A percentile compares a stretch with the other conserved stretches of the same genome.
Conservation (phyloP, 2,888 invertebrate genomes). For the Agonopterix heracliana region DNA sequence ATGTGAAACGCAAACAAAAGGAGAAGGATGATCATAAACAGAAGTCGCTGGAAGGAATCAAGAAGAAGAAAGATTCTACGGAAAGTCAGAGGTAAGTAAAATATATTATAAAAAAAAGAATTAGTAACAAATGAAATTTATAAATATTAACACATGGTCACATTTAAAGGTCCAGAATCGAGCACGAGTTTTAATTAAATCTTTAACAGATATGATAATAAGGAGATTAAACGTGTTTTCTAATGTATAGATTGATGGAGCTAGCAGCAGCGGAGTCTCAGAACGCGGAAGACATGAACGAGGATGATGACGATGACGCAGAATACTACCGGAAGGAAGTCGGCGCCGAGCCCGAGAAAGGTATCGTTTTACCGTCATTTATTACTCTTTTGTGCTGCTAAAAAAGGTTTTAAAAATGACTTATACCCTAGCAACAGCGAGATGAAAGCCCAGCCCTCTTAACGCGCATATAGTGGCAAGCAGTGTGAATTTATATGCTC, state of each 20-base stretch:
- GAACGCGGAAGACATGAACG: slow-evolving; percentile 61
- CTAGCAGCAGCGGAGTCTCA: slow-evolving; percentile 72
- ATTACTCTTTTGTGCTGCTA: neutral
- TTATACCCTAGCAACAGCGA: no score
- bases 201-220: no score
- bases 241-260: slow-evolving; percentile 59
- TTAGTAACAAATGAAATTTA: no score
- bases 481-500: no score
- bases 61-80: slow-evolving; percentile 70
- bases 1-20: slow-evolving; percentile 80
- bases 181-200: no score
- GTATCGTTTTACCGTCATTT: slow-evolving; percentile 41
- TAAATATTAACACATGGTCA: no score
- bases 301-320: slow-evolving; percentile 82
- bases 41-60: slow-evolving; percentile 81
- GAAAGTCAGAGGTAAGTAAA: slow-evolving; percentile 59
- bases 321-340: slow-evolving; percentile 92
- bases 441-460: no score
- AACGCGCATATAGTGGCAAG: no score
- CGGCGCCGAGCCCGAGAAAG: slow-evolving; percentile 91
- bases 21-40: slow-evolving; percentile 79
- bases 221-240: neutral
- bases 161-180: no score
- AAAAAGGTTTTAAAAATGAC: no score
- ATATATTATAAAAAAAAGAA: no score